Percentiles rank a stretch among this genome's conserved stretches.
These are phyloP conservation scores for Silurus asotus DNA, from an alignment of 2,113 vertebrate genomes.

Conservation along the genomic window DNA sequence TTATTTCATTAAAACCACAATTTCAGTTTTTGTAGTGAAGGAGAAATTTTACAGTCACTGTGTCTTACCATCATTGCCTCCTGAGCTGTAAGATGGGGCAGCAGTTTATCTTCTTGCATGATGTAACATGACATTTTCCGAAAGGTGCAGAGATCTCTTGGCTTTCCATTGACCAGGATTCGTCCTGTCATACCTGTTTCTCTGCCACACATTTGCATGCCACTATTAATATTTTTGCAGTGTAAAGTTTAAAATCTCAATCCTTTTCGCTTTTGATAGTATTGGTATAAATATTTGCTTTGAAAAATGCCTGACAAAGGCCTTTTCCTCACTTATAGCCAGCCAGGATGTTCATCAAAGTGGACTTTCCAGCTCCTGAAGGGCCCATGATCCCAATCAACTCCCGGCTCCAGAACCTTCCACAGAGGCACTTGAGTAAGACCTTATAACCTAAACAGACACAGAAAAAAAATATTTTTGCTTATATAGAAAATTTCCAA, in stretches of 20 bases:
- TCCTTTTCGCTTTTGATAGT: not conserved
- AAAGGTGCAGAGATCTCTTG: conserved; percentile 89
- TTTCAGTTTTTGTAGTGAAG: not conserved
- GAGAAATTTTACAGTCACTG: conserved; percentile 66
- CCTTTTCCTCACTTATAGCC: conserved; percentile 85
- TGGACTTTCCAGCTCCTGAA: conserved; percentile 94
- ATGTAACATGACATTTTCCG: conserved; percentile 99
- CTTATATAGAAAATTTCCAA: not conserved
- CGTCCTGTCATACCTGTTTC: conserved; percentile 95
- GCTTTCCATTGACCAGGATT: conserved; percentile 89
- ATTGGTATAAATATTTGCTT: not conserved
- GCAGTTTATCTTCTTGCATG: conserved; percentile 96
- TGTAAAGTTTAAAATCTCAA: not conserved
- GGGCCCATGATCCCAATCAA: conserved; percentile 98
- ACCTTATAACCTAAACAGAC: conserved; percentile 88
- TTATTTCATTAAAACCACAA: too few relatives aligned
- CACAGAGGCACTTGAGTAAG: conserved; percentile 93
- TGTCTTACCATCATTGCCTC: conserved; percentile 99
- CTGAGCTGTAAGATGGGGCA: conserved; percentile 85
- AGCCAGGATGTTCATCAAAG: conserved; percentile 95
- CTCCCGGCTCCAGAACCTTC: conserved; percentile 89
- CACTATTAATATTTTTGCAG: not conserved
- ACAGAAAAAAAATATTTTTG: not conserved
- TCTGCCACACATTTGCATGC: conserved; percentile 63
- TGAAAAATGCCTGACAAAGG: not conserved